phyloP scores from a whole-genome alignment of 2,797 vertebrate genomes.

The Lemur catta region DNA sequence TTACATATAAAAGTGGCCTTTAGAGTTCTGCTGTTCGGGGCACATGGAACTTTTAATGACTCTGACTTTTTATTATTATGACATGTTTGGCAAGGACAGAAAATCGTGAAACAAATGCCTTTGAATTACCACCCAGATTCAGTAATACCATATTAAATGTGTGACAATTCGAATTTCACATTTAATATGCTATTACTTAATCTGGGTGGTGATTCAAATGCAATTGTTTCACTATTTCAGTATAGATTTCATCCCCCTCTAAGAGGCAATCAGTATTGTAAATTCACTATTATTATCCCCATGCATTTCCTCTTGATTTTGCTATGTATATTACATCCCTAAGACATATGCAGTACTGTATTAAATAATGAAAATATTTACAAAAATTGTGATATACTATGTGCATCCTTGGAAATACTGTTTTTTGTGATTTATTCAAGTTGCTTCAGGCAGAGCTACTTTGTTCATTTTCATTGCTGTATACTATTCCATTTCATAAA shows the following conservation, averaged over 20 bases:
- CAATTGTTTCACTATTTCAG: not conserved
- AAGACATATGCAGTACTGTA: not conserved
- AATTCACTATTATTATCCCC: not conserved
- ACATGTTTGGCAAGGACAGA: not conserved
- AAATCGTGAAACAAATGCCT: not conserved
- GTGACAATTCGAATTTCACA: no score
- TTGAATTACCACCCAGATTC: not conserved
- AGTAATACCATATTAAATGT: not conserved
- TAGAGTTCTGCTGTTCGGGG: not conserved
- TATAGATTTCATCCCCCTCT: not conserved
- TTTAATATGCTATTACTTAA: not conserved
- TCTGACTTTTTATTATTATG: not conserved
- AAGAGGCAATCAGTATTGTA: not conserved
- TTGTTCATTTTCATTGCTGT: slow-evolving; percentile 3
- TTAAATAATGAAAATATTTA: not conserved
- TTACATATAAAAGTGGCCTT: not conserved
- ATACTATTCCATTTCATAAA: not conserved
- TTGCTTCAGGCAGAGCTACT: not conserved
- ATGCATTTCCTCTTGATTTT: not conserved
- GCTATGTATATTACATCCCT: not conserved
- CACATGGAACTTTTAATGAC: not conserved
- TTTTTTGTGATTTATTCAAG: not conserved
- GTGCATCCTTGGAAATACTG: not conserved
- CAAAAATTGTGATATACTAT: not conserved
- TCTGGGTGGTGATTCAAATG: not conserved